Percentiles rank a stretch among this genome's conserved stretches.
These are phyloP conservation scores for Schizothorax lantsangensis DNA, from an alignment of 2,797 vertebrate genomes.

Conservation along the genomic window DNA sequence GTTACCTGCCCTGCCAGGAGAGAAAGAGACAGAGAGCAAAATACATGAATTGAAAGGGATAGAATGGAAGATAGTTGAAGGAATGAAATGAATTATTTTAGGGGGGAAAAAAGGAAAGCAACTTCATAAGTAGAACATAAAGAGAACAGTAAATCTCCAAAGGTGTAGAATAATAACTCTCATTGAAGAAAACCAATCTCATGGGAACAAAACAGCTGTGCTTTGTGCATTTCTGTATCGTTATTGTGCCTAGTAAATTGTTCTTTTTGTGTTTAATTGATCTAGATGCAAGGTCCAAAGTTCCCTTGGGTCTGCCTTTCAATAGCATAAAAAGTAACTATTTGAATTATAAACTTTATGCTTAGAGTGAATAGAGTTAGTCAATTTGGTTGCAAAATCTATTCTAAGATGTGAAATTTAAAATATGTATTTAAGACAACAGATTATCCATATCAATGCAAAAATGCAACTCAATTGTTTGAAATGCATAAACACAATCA, in stretches of 20 bases:
- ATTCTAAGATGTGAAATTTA: constrained; percentile 1
- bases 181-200: constrained; percentile 20
- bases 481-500: constrained; percentile 12
- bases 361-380: background rate
- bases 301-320: constrained; percentile 4
- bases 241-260: constrained; percentile 22
- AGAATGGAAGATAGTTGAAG: constrained; percentile 9
- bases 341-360: background rate
- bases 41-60: background rate
- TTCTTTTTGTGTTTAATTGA: constrained; percentile 22
- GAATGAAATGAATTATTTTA: background rate
- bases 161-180: constrained; percentile 27
- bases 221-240: background rate
- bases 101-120: background rate
- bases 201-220: background rate
- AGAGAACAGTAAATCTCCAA: constrained; percentile 17
- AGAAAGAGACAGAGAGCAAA: background rate
- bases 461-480: background rate
- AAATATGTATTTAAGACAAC: background rate
- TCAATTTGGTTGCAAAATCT: constrained; percentile 1
- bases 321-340: background rate
- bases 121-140: constrained; percentile 3
- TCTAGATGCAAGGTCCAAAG: constrained; percentile 6
- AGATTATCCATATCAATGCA: background rate
- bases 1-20: constrained; percentile 53